phyloP scores from a whole-genome alignment of 2,113 vertebrate genomes.

The Gymnarchus niloticus region DNA sequence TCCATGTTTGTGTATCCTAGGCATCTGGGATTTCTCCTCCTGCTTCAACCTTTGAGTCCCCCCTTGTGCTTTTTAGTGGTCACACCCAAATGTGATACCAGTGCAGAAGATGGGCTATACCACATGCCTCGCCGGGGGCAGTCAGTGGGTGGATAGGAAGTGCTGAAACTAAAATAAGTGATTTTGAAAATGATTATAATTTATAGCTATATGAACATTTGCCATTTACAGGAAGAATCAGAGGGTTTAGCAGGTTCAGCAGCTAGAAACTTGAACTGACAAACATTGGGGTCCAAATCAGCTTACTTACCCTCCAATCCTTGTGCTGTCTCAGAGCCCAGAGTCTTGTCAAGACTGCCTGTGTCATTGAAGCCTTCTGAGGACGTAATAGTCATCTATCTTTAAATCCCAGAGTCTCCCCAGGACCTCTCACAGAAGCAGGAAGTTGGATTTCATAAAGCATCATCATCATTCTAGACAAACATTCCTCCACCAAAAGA shows the following conservation, averaged over 20 bases:
- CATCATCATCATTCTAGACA: neutral
- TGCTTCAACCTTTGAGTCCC: too few relatives aligned
- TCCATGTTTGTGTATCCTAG: neutral
- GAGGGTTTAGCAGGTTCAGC: neutral
- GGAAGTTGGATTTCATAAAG: conserved; percentile 6
- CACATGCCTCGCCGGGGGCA: neutral
- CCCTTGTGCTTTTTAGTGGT: too few relatives aligned
- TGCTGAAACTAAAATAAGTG: neutral
- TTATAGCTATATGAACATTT: neutral
- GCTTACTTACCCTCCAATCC: neutral
- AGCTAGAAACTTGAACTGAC: neutral
- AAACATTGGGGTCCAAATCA: neutral
- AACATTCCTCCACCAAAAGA: neutral
- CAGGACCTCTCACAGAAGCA: neutral
- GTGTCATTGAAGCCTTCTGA: neutral
- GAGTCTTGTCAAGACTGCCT: neutral
- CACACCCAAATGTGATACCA: neutral
- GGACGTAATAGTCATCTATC: neutral
- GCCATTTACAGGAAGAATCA: neutral
- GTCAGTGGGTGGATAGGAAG: neutral
- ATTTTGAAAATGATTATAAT: neutral
- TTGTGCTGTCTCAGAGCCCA: neutral
- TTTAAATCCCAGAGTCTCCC: neutral
- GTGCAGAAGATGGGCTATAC: neutral
- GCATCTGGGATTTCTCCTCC: neutral